Evolutionary conservation across 2,797 vertebrate species (phyloP).

Genomic region (Sphaeramia orbicularis): DNA sequence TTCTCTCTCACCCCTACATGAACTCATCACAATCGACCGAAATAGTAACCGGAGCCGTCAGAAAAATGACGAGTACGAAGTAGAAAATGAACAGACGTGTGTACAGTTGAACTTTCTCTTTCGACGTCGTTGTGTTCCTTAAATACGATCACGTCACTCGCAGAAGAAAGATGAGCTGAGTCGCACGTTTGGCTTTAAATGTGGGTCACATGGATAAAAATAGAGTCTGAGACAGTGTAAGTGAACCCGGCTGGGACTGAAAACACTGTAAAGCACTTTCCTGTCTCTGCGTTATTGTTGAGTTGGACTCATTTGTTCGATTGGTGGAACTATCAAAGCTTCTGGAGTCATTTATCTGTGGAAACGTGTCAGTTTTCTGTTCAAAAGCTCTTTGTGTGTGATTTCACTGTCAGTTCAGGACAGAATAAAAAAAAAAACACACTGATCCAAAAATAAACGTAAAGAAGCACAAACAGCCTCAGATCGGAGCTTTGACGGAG

Average conservation of each 20-base stretch:
- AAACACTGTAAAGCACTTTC: neutral
- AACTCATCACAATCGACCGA: too few species aligned
- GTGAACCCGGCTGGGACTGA: neutral
- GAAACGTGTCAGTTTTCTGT: constrained; percentile 3
- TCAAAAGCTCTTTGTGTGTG: constrained; percentile 14
- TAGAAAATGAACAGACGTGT: too few species aligned
- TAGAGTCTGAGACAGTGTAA: neutral
- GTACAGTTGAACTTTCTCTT: neutral
- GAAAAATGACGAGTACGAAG: too few species aligned
- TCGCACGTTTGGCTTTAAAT: constrained; percentile 7
- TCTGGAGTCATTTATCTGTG: neutral
- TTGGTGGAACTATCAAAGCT: neutral
- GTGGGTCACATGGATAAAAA: constrained; percentile 7
- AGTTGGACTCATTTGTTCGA: neutral
- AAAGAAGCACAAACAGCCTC: neutral
- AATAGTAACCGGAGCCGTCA: too few species aligned
- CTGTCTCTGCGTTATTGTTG: constrained; percentile 6
- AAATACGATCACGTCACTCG: neutral
- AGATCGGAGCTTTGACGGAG: neutral
- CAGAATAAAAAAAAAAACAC: too few species aligned
- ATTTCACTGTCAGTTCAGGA: constrained; percentile 12
- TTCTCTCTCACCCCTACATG: too few species aligned
- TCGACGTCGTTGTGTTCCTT: neutral
- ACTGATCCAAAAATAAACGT: constrained; percentile 1
- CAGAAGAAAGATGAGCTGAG: neutral